These are phyloP conservation scores for Thymelicus acteon DNA, from an alignment of 2,888 invertebrate species.

Conservation along the genomic window DNA sequence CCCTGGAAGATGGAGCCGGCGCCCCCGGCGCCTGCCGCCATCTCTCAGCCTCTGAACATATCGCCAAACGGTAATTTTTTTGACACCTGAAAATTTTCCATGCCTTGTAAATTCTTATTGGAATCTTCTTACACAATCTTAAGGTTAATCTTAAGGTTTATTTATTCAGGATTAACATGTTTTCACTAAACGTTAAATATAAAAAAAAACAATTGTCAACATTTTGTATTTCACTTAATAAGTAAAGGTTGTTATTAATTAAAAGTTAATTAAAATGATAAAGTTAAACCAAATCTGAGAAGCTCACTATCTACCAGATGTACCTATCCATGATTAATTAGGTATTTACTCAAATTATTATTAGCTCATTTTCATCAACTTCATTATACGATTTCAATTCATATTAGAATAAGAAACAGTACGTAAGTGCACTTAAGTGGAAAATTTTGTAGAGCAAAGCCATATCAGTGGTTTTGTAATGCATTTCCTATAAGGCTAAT, in stretches of 20 bases:
- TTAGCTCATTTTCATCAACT: neutral
- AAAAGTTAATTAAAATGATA: no score
- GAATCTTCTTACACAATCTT: conserved; percentile 1
- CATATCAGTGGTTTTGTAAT: neutral
- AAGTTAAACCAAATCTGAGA: no score
- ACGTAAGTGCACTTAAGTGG: no score
- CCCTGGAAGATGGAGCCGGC: conserved; percentile 88
- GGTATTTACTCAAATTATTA: neutral
- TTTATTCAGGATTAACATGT: no score
- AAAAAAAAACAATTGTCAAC: no score
- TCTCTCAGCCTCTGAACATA: conserved; percentile 81
- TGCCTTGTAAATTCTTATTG: conserved; percentile 12
- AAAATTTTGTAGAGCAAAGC: neutral
- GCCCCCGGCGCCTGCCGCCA: conserved; percentile 80
- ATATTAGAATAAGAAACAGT: neutral
- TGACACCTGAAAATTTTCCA: neutral
- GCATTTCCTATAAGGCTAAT: neutral
- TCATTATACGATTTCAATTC: neutral
- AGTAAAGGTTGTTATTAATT: no score
- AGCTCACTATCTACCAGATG: no score
- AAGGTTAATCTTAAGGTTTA: neutral
- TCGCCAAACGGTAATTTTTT: conserved; percentile 82
- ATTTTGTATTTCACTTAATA: no score
- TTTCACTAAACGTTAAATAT: no score
- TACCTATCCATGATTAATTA: no score